These are phyloP conservation scores for Zaprionus obscuricornis DNA, from an alignment of 2,888 invertebrate genomes.

Conservation along the genomic window DNA sequence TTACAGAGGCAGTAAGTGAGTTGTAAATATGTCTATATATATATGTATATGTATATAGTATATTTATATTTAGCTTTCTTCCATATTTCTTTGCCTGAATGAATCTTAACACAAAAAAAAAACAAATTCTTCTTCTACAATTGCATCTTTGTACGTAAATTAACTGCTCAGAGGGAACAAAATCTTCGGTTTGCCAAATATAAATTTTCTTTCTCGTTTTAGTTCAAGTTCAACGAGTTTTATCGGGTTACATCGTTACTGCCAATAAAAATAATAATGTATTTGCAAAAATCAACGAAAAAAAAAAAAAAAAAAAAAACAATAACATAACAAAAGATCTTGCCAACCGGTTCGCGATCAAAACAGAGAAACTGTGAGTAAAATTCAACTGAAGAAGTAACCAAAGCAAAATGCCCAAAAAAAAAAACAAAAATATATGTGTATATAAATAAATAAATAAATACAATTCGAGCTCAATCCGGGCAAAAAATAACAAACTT, in stretches of 20 bases:
- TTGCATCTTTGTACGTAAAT: too few species aligned
- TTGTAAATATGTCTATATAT: too few species aligned
- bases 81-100: too few species aligned
- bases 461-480: constrained; percentile 61
- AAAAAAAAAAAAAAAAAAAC: constrained; percentile 30
- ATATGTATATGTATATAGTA: too few species aligned
- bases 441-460: constrained; percentile 25
- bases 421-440: too few species aligned
- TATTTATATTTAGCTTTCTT: too few species aligned
- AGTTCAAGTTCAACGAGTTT: constrained; percentile 75
- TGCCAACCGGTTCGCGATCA: constrained; percentile 68
- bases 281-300: constrained; percentile 46
- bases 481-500: constrained; percentile 59
- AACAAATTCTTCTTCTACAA: too few species aligned
- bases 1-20: too few species aligned
- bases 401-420: constrained; percentile 57
- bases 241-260: constrained; percentile 51
- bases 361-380: constrained; percentile 71
- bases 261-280: constrained; percentile 55
- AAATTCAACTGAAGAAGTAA: constrained; percentile 54
- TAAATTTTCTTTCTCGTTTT: constrained; percentile 35
- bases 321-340: constrained; percentile 40
- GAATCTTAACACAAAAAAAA: too few species aligned
- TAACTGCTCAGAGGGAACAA: too few species aligned
- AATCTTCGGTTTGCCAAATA: background rate